These are phyloP conservation scores for Drosophila paramelanica DNA, from an alignment of 2,888 invertebrate genomes.

Conservation along the genomic window DNA sequence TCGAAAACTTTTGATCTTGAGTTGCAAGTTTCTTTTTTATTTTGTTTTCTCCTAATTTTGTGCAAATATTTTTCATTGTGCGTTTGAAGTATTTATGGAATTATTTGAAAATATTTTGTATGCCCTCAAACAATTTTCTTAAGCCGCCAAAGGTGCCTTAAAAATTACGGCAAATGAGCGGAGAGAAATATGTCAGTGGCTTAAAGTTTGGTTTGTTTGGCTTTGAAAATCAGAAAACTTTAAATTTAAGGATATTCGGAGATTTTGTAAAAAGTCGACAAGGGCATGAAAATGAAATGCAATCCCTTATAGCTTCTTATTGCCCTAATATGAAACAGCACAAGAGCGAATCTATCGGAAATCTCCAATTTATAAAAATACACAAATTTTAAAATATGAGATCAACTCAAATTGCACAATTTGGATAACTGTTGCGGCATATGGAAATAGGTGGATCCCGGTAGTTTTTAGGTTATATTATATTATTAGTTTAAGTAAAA, in stretches of 20 bases:
- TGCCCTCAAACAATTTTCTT: conserved; percentile 11
- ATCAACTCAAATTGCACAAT: too few relatives aligned
- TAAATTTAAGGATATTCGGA: not conserved
- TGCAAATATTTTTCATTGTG: conserved; percentile 63
- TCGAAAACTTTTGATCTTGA: conserved; percentile 70
- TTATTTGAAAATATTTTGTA: conserved; percentile 60
- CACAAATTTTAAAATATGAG: too few relatives aligned
- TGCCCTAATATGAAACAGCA: too few relatives aligned
- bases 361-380: too few relatives aligned
- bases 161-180: not conserved
- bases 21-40: conserved; percentile 28
- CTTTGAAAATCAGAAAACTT: conserved; percentile 1
- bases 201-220: conserved; percentile 1
- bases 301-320: too few relatives aligned
- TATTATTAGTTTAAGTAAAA: too few relatives aligned
- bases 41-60: conserved; percentile 29
- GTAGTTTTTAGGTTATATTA: too few relatives aligned
- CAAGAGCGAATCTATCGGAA: too few relatives aligned
- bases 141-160: not conserved
- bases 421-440: too few relatives aligned
- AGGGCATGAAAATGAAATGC: not conserved
- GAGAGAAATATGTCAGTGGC: conserved; percentile 2
- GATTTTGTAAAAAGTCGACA: not conserved
- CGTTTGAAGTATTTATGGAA: conserved; percentile 68
- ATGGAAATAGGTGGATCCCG: too few relatives aligned